Evolutionary conservation across 1,140 invertebrate genomes (phyloP).

Genomic region (Nasonia giraulti): DNA sequence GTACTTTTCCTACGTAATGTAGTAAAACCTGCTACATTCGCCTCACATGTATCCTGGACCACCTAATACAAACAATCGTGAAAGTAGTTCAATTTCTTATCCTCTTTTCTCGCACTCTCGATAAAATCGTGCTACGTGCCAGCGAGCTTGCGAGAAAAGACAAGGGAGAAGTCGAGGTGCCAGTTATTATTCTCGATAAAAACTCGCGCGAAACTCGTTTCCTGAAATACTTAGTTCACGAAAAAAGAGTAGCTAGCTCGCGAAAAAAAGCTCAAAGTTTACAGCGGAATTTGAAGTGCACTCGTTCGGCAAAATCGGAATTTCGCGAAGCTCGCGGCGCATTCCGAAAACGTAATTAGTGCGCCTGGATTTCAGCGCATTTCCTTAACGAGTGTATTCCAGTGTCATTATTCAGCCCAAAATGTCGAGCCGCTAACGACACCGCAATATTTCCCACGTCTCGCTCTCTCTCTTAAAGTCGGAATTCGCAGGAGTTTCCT

Average conservation of each 20-base stretch:
- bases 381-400: neutral
- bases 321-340: too few relatives aligned
- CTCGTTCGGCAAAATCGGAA: neutral
- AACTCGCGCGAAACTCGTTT: too few relatives aligned
- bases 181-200: too few relatives aligned
- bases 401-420: neutral
- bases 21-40: neutral
- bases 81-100: neutral
- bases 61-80: neutral
- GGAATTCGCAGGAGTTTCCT: neutral
- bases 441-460: neutral
- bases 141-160: neutral
- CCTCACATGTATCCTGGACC: neutral
- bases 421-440: neutral
- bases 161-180: neutral
- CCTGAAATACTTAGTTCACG: too few relatives aligned
- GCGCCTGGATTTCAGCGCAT: neutral
- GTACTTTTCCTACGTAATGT: neutral
- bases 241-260: too few relatives aligned
- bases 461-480: neutral
- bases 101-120: neutral
- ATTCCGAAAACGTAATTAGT: too few relatives aligned
- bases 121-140: neutral
- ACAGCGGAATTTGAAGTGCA: neutral
- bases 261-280: too few relatives aligned